Base-by-base conservation (phyloP, 2,888 invertebrate genomes). In the Salpingus planirostris region DNA sequence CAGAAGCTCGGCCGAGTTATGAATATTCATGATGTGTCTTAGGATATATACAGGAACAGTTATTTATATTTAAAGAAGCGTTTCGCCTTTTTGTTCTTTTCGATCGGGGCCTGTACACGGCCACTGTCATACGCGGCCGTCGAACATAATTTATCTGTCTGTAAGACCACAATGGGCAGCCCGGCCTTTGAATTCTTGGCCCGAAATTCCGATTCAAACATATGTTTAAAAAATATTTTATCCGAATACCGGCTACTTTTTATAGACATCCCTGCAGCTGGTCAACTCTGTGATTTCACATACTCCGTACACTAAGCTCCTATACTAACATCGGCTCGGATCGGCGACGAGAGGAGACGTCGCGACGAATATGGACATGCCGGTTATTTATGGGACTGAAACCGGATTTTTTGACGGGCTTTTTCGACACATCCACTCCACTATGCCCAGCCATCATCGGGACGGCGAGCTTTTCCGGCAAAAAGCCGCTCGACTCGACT, bases 81-180 rank as follows among this genome's bases (percentile, higher is more conserved):
- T 42, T 37, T 43, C 30, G 33, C 31, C 32, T 26, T 32, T 37
- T 31, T 31, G 33, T 26, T 12, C 28, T 39, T 33, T 36, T 38
- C 33, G 33, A 42, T 34, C 29, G 13, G 24, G 34, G 24, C 29
- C 33, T 31, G 46, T 47, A 47, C 45, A 45, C 43, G 44, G 59
- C 61, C 60, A 61, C 63, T 63, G 64, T 64, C 64, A 64, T 64
- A 64, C 61, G 62, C 59, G 60, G 41, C 59, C 55, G 60, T 63
- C 62, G 61, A 61, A 58, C 59, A 60, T 64, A 61, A 64, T 64
- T 64, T 64, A 64, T 64, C 59, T 61, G 64, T 64, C 64, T 64
- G 62, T 59, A 56, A 54, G 54, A 52, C 58, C 60, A 62, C 62
- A 64, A 62, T 62, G 62, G 64, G 57, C 59, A 54, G 55, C 50